Evolutionary conservation across 2,888 invertebrate genomes (phyloP), one percentile per base, ranked within the genome.

Genomic region (Liopterus haemorrhoidalis): DNA sequence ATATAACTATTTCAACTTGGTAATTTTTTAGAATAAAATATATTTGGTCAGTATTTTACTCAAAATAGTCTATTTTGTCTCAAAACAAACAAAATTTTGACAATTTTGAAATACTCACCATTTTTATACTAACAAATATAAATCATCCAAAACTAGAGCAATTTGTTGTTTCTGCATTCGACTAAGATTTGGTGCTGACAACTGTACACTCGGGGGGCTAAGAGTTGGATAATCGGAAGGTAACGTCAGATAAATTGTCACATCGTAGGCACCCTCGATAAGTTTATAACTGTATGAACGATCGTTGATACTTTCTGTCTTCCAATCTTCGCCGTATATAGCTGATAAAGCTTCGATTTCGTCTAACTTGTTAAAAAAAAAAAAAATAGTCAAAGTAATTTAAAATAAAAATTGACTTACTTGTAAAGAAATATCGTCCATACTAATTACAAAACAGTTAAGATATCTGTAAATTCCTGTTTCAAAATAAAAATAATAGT

Each of bases 271-370:
- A 22, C 66, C 68, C 30, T 74, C 72, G 22, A 60, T 63, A 32
- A 81, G 67, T 49, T 66, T 69, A n/a, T 85, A 78, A 52, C 74
- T 77, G 59, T 78, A 85, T 0, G 73, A 70, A 49, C 71, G 70
- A 22, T 71, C 68, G 14, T 66, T 67, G 40, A 71, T 74, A 58
- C 76, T 73, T 49, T 83, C 79, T 4, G 70, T 70, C 43, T 69
- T 70, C 78, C 81, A 85, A 53, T 85, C 81, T 15, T 77, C 69
- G 2, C 74, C 79, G 59, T 85, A 88, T 52, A 88, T 87, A 2
- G 86, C 76, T 50, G 71, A 70, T 12, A 87, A 65, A 0, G 79
- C 82, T 67, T 85, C 84, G 12, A 85, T 70, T 71, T 87, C 87
- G 52, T 83, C 82, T 4, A 66, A 65, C 79, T 80, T n/a, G n/a